phyloP scores from a whole-genome alignment of 1,140 invertebrate species.

The Epicauta chinensis region DNA sequence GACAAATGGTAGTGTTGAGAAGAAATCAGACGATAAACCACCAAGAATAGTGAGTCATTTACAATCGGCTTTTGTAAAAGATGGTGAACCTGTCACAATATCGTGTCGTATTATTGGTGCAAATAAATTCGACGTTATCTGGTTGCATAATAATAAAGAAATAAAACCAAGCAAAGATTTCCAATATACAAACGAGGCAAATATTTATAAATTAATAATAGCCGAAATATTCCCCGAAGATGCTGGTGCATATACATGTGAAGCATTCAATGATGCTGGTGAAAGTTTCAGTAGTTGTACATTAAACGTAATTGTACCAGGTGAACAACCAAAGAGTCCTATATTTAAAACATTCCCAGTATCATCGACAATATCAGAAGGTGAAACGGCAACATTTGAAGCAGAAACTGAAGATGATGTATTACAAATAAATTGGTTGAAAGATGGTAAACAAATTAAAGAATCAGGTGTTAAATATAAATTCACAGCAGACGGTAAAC shows the following conservation, averaged over 20 bases:
- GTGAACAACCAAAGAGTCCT: conserved; percentile 76
- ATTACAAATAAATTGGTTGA: conserved; percentile 71
- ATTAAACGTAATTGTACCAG: conserved; percentile 77
- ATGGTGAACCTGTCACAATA: conserved; percentile 79
- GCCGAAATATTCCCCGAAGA: conserved; percentile 94
- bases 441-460: conserved; percentile 78
- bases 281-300: conserved; percentile 90
- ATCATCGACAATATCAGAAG: conserved; percentile 77
- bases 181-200: conserved; percentile 83
- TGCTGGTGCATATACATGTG: conserved; percentile 89
- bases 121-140: conserved; percentile 85
- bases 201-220: conserved; percentile 85
- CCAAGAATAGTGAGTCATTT: conserved; percentile 81
- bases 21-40: conserved; percentile 59
- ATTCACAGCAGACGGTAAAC: conserved; percentile 73
- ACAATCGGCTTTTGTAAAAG: conserved; percentile 70
- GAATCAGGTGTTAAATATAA: conserved; percentile 68
- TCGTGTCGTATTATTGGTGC: conserved; percentile 82
- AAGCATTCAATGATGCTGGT: conserved; percentile 91
- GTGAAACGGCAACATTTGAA: conserved; percentile 72
- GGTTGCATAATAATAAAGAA: conserved; percentile 95
- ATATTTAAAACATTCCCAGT: conserved; percentile 84
- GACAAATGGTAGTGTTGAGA: conserved; percentile 40
- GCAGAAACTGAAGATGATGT: conserved; percentile 66
- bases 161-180: conserved; percentile 96